Conservation (phyloP, 2,113 vertebrate species). For the Stegastes partitus region DNA sequence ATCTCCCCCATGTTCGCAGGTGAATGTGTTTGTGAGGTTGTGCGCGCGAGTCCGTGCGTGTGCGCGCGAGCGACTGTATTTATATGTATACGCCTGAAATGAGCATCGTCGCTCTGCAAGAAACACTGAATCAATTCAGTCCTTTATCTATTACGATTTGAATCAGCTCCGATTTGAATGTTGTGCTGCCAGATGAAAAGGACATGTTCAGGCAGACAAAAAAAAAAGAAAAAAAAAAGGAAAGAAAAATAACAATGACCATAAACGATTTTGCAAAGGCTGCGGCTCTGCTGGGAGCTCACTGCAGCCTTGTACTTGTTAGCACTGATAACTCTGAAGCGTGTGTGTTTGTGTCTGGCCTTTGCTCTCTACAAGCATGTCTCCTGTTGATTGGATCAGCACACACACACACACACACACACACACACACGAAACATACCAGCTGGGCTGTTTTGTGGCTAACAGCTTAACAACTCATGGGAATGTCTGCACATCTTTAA, state of each 20-base stretch:
- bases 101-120: constrained; percentile 8
- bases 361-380: constrained; percentile 33
- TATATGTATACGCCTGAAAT: constrained; percentile 22
- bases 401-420: constrained; percentile 30
- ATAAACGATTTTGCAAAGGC: constrained; percentile 43
- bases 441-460: constrained; percentile 11
- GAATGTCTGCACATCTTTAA: constrained; percentile 25
- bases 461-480: constrained; percentile 25
- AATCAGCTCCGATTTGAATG: constrained; percentile 37
- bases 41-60: background rate
- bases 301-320: constrained; percentile 59
- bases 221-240: too few relatives aligned
- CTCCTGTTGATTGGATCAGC: constrained; percentile 39
- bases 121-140: constrained; percentile 24
- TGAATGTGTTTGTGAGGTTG: constrained; percentile 6
- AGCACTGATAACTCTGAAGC: constrained; percentile 43
- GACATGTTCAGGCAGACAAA: constrained; percentile 20
- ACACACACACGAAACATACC: constrained; percentile 28
- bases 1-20: constrained; percentile 37
- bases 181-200: constrained; percentile 16
- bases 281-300: constrained; percentile 39
- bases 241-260: constrained; percentile 27
- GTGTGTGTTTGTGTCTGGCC: constrained; percentile 51
- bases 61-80: background rate
- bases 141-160: constrained; percentile 45